A percentile compares a stretch with the other conserved stretches of the same genome.
These are phyloP conservation scores for Harmothoe impar DNA, from an alignment of 2,888 invertebrate genomes.

Conservation along the genomic window DNA sequence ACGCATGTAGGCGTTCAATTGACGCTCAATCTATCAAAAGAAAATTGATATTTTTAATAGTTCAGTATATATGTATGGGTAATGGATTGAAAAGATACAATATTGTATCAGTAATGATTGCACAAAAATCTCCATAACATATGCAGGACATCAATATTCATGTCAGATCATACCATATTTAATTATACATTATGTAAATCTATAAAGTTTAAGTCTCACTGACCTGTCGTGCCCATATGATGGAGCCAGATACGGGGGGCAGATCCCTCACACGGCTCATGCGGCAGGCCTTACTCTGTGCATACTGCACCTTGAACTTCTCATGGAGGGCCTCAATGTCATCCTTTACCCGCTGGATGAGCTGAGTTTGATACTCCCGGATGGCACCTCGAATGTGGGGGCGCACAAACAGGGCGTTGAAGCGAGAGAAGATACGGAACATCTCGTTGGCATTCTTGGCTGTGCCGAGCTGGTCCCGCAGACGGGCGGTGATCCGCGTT, in stretches of 20 bases:
- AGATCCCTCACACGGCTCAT: constrained; percentile 96
- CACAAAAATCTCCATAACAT: too few species aligned
- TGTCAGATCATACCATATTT: too few species aligned
- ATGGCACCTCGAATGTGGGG: constrained; percentile 99
- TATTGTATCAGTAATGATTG: too few species aligned
- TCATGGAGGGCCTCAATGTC: constrained; percentile 99
- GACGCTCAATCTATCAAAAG: constrained; percentile 94
- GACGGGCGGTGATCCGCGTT: constrained; percentile 97
- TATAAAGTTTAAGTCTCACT: not conserved
- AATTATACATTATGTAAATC: too few species aligned
- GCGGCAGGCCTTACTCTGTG: constrained; percentile 95
- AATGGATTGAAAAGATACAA: not conserved
- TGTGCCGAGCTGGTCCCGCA: constrained; percentile 98
- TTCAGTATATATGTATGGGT: not conserved
- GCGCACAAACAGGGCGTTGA: constrained; percentile 98
- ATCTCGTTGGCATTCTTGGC: constrained; percentile 99
- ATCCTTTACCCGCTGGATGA: constrained; percentile 99
- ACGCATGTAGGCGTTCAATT: constrained; percentile 96
- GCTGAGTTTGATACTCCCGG: constrained; percentile 98
- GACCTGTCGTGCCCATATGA: constrained; percentile 95
- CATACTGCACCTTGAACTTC: constrained; percentile 99
- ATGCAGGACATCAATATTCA: too few species aligned
- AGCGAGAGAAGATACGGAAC: constrained; percentile 98
- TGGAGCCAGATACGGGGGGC: constrained; percentile 98
- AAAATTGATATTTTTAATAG: not conserved